Percentiles rank a stretch among this genome's conserved stretches.
phyloP scores from a whole-genome alignment of 2,888 invertebrate species.

The Camptogramma bilineatum region DNA sequence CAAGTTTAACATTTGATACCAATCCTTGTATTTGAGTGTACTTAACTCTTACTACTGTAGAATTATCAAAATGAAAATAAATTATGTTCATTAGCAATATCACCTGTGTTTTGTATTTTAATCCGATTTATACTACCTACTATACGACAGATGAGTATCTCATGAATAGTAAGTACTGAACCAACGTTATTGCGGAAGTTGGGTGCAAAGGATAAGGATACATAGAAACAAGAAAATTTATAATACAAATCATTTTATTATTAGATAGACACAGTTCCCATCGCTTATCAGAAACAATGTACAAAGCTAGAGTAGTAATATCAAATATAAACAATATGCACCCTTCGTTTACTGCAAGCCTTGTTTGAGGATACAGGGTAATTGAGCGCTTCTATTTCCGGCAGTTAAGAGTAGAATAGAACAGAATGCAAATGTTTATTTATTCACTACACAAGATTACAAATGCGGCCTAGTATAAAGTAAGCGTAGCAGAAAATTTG shows the following conservation, averaged over 20 bases:
- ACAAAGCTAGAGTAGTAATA: constrained; percentile 89
- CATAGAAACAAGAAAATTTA: constrained; percentile 66
- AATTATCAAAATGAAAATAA: constrained; percentile 83
- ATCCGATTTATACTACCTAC: constrained; percentile 11
- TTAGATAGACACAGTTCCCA: constrained; percentile 90
- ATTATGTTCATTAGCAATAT: constrained; percentile 82
- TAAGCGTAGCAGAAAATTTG: constrained; percentile 78
- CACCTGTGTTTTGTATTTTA: constrained; percentile 50
- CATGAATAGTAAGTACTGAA: background rate
- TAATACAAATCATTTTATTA: constrained; percentile 90
- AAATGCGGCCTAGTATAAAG: constrained; percentile 79
- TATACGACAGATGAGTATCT: background rate
- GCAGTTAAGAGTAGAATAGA: constrained; percentile 79
- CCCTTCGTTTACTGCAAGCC: constrained; percentile 86
- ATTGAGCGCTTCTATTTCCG: constrained; percentile 84
- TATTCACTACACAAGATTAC: constrained; percentile 79
- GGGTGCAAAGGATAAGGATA: constrained; percentile 15
- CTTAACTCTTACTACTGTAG: constrained; percentile 83
- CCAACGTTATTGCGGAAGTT: constrained; percentile 7
- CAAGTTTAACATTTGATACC: constrained; percentile 84
- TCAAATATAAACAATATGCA: constrained; percentile 86
- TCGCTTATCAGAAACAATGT: constrained; percentile 89
- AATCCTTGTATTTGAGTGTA: constrained; percentile 84
- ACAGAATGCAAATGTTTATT: constrained; percentile 83
- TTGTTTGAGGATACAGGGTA: constrained; percentile 82